Evolutionary conservation across 2,888 invertebrate genomes (phyloP).

Genomic region (Acleris cristana): DNA sequence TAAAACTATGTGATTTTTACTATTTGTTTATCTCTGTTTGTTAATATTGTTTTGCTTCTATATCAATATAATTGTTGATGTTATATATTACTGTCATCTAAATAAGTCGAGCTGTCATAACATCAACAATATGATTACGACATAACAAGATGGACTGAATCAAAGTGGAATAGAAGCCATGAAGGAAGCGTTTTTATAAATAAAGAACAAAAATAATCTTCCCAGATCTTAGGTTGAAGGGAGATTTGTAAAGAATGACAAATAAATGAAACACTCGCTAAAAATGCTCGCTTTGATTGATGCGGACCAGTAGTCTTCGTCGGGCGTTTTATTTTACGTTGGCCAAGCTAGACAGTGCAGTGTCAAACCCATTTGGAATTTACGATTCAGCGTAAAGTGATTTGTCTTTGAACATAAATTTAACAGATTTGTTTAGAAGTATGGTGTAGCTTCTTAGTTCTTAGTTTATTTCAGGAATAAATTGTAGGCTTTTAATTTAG

Average conservation of each 20-base stretch:
- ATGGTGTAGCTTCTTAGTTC: no score
- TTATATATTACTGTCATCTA: no score
- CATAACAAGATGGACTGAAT: no score
- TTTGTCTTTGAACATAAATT: background rate
- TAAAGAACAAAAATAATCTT: conserved; percentile 2
- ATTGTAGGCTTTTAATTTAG: no score
- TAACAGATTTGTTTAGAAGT: no score
- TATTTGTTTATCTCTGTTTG: no score
- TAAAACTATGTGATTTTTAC: no score
- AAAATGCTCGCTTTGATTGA: conserved; percentile 16
- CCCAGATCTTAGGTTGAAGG: background rate
- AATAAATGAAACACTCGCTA: conserved; percentile 15
- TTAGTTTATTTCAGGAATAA: no score
- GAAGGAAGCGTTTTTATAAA: background rate
- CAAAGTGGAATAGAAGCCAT: background rate
- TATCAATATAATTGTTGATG: no score
- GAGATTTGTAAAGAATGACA: conserved; percentile 7
- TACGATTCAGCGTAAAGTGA: background rate
- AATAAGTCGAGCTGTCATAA: no score
- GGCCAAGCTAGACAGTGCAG: conserved; percentile 1
- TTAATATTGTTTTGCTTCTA: no score
- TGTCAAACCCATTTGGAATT: background rate
- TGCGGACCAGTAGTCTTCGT: background rate
- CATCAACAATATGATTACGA: no score
- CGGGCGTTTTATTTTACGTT: background rate